Evolutionary conservation across 2,888 invertebrate genomes (phyloP).

Genomic region (Drosophila emarginata): DNA sequence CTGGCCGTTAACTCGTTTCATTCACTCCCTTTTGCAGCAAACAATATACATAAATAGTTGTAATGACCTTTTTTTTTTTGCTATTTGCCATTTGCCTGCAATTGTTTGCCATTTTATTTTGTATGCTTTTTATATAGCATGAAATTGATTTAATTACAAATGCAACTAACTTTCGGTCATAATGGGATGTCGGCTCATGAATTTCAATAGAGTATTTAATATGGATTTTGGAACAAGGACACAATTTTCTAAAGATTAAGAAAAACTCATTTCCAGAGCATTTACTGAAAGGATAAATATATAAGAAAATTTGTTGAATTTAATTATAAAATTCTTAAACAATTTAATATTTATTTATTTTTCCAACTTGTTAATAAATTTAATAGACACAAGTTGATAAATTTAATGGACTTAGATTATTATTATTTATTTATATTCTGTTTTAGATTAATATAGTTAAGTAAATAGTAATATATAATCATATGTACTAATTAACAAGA

Average conservation of each 20-base stretch:
- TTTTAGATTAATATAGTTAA: too few species aligned
- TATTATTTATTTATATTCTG: too few species aligned
- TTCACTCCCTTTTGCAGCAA: neutral
- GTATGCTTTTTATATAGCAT: slow-evolving; percentile 17
- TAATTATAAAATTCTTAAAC: too few species aligned
- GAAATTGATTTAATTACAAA: slow-evolving; percentile 41
- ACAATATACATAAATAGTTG: slow-evolving; percentile 6
- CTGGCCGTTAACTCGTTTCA: slow-evolving; percentile 21
- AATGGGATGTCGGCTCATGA: slow-evolving; percentile 1
- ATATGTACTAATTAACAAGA: too few species aligned
- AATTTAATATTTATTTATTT: too few species aligned
- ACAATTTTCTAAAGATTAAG: neutral
- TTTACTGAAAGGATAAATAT: too few species aligned
- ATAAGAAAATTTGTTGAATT: too few species aligned
- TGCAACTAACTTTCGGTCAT: slow-evolving; percentile 15
- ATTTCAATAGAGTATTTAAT: slow-evolving; percentile 1
- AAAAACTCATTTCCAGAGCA: neutral
- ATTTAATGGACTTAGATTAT: too few species aligned
- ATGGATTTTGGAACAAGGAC: neutral
- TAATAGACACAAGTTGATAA: too few species aligned
- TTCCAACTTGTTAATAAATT: too few species aligned
- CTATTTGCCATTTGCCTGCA: neutral
- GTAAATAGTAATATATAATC: too few species aligned
- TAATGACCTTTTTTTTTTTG: neutral
- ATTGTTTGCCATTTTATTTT: slow-evolving; percentile 17